Evolutionary conservation across 2,113 vertebrate genomes (phyloP).

Genomic region (western clawed frog (Xenopus tropicalis)): DNA sequence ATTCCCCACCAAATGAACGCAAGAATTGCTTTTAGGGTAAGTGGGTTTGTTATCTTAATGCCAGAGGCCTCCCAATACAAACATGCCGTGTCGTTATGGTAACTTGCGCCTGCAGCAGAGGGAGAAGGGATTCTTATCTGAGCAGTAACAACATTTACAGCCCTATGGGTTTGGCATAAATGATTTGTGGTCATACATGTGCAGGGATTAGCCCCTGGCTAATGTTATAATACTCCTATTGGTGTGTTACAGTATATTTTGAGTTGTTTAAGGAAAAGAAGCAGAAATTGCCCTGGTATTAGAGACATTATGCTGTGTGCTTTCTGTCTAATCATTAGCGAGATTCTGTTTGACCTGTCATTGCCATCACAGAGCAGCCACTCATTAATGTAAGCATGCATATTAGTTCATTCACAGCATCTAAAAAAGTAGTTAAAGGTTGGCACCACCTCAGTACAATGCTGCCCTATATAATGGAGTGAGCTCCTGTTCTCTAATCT

Average conservation of each 20-base stretch:
- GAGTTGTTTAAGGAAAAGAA: background rate
- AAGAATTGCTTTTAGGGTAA: background rate
- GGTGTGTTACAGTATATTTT: background rate
- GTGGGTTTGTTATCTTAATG: slow-evolving; percentile 14
- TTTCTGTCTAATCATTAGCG: slow-evolving; percentile 16
- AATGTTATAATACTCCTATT: background rate
- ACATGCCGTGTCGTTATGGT: slow-evolving; percentile 34
- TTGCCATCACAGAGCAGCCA: background rate
- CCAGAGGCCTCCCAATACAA: slow-evolving; percentile 12
- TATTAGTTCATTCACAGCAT: no score
- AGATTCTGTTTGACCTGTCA: background rate
- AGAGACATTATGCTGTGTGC: background rate
- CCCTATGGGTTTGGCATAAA: background rate
- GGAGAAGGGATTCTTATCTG: slow-evolving; percentile 1
- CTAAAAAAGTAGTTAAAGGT: no score
- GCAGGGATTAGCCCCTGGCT: no score
- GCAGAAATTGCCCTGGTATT: background rate
- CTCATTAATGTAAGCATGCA: background rate
- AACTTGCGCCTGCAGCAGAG: slow-evolving; percentile 4
- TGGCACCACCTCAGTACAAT: no score
- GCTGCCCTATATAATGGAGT: no score
- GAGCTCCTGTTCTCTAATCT: no score
- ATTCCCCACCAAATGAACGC: background rate
- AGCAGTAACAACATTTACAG: background rate
- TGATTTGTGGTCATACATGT: background rate